phyloP scores from a whole-genome alignment of 2,888 invertebrate species.

The Drepanosiphum platanoidis region DNA sequence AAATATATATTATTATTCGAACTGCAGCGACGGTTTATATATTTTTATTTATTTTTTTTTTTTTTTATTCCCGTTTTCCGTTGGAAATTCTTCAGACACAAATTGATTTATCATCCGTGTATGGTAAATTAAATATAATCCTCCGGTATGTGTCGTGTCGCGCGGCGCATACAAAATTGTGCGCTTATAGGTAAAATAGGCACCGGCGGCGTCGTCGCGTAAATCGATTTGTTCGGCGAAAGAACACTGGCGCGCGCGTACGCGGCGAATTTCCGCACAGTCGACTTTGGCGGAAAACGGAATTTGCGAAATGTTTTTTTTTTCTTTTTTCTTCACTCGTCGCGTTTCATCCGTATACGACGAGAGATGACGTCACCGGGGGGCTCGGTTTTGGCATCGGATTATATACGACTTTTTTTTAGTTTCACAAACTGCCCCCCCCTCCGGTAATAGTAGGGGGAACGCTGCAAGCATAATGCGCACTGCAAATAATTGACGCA shows the following conservation, averaged over 20 bases:
- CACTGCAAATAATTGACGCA: no score
- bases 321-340: no score
- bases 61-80: background rate
- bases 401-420: no score
- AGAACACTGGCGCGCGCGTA: background rate
- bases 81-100: background rate
- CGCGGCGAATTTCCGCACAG: background rate
- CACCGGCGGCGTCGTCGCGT: background rate
- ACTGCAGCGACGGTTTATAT: background rate
- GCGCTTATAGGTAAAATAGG: no score
- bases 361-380: no score
- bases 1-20: background rate
- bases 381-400: no score
- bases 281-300: background rate
- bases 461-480: no score
- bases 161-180: background rate
- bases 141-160: no score
- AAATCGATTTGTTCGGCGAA: background rate
- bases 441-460: no score
- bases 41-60: background rate
- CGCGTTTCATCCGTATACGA: no score
- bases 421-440: no score
- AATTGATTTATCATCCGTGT: slow-evolving; percentile 10
- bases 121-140: slow-evolving; percentile 10
- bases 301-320: background rate